Evolutionary conservation across 2,113 vertebrate species (phyloP).

Genomic region (Sinocyclocheilus anophthalmus): DNA sequence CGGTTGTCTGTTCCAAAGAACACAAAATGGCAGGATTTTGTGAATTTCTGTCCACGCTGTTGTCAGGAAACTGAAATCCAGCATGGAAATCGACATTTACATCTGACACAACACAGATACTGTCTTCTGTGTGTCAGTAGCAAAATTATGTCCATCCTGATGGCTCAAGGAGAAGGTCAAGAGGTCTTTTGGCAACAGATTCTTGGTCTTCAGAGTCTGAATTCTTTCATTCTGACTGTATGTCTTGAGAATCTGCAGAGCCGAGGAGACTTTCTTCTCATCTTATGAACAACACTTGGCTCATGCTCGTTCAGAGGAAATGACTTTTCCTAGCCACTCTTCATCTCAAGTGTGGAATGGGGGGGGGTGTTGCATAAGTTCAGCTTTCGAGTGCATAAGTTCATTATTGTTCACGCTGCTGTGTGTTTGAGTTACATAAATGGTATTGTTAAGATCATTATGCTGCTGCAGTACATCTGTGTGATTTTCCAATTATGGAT

Average conservation of each 20-base stretch:
- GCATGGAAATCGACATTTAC: constrained; percentile 66
- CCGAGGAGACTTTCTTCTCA: not conserved
- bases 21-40: constrained; percentile 54
- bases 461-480: not conserved
- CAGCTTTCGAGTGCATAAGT: not conserved
- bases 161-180: constrained; percentile 66
- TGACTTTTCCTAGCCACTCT: constrained; percentile 9
- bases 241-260: constrained; percentile 28
- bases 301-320: constrained; percentile 14
- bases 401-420: constrained; percentile 13
- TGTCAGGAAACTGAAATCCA: constrained; percentile 63
- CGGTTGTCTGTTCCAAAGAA: constrained; percentile 46
- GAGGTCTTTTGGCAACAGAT: constrained; percentile 44
- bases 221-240: constrained; percentile 32
- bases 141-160: constrained; percentile 68
- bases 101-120: constrained; percentile 69
- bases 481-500: not conserved
- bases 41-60: constrained; percentile 55
- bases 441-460: not conserved
- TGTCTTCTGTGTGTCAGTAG: constrained; percentile 65
- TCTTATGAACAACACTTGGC: constrained; percentile 34
- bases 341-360: not conserved
- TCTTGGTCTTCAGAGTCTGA: not conserved
- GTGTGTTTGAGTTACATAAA: constrained; percentile 37
- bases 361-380: not conserved